These are phyloP conservation scores for Champsocephalus esox DNA, from an alignment of 2,797 vertebrate genomes.

Conservation along the genomic window DNA sequence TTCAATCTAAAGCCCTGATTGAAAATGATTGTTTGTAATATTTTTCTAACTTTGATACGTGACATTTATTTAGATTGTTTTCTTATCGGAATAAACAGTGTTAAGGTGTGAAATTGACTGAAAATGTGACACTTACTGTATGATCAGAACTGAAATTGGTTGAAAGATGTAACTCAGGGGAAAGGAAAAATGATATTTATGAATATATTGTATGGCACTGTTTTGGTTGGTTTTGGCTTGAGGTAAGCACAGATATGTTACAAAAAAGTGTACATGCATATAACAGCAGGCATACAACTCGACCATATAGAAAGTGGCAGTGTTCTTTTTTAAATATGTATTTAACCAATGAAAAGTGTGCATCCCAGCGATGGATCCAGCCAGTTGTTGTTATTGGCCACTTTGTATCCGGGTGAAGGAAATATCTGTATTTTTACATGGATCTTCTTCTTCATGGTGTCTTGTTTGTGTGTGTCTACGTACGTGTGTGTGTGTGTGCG, in stretches of 20 bases:
- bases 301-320: not conserved
- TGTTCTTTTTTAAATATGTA: not conserved
- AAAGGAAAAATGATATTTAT: too few species aligned
- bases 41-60: too few species aligned
- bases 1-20: too few species aligned
- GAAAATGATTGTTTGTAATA: too few species aligned
- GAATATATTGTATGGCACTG: too few species aligned
- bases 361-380: constrained; percentile 39
- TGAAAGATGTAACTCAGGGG: too few species aligned
- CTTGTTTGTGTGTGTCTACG: constrained; percentile 60
- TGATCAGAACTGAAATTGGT: too few species aligned
- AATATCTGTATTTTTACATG: constrained; percentile 46
- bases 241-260: constrained; percentile 21
- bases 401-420: constrained; percentile 39
- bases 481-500: constrained; percentile 37
- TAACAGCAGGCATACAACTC: constrained; percentile 5
- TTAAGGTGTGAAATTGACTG: too few species aligned
- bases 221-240: constrained; percentile 55
- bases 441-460: constrained; percentile 66
- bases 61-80: too few species aligned
- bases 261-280: constrained; percentile 6
- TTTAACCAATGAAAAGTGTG: constrained; percentile 50
- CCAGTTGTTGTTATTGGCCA: constrained; percentile 54
- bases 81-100: too few species aligned
- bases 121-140: too few species aligned